Percentiles rank a stretch among this genome's conserved stretches.
These are phyloP conservation scores for Trichopria drosophilae DNA, from an alignment of 2,888 invertebrate species.

Conservation along the genomic window DNA sequence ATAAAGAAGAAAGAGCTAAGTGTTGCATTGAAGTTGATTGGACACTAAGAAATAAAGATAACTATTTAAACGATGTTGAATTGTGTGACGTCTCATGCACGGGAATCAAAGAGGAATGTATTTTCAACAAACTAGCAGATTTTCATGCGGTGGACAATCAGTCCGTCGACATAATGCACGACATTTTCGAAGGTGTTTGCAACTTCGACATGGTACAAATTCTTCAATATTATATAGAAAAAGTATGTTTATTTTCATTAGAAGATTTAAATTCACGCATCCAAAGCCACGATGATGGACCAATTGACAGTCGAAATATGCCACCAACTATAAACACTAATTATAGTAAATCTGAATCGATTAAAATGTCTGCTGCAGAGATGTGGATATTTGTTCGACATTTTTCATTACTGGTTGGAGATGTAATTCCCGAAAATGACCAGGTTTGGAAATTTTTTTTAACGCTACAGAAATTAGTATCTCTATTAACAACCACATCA, in stretches of 20 bases:
- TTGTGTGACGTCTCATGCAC: conserved; percentile 6
- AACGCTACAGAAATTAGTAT: conserved; percentile 23
- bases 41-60: conserved; percentile 7
- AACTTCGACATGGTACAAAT: conserved; percentile 22
- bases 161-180: conserved; percentile 21
- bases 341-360: conserved; percentile 19
- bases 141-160: conserved; percentile 24
- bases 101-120: conserved; percentile 22
- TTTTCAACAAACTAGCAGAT: conserved; percentile 15
- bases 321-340: conserved; percentile 19
- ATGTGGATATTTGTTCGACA: conserved; percentile 29
- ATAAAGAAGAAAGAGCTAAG: conserved; percentile 12
- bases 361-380: conserved; percentile 31
- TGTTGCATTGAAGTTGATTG: conserved; percentile 12
- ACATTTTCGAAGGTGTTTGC: conserved; percentile 17
- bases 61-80: conserved; percentile 21
- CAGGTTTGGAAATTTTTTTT: conserved; percentile 27
- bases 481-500: conserved; percentile 11
- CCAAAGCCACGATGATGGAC: conserved; percentile 19
- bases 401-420: conserved; percentile 30
- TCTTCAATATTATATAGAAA: conserved; percentile 20
- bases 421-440: conserved; percentile 24
- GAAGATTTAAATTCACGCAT: conserved; percentile 27
- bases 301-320: conserved; percentile 15
- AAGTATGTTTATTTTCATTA: conserved; percentile 19